Base-by-base conservation (phyloP, 1,140 invertebrate genomes). In the Orchesella cincta region DNA sequence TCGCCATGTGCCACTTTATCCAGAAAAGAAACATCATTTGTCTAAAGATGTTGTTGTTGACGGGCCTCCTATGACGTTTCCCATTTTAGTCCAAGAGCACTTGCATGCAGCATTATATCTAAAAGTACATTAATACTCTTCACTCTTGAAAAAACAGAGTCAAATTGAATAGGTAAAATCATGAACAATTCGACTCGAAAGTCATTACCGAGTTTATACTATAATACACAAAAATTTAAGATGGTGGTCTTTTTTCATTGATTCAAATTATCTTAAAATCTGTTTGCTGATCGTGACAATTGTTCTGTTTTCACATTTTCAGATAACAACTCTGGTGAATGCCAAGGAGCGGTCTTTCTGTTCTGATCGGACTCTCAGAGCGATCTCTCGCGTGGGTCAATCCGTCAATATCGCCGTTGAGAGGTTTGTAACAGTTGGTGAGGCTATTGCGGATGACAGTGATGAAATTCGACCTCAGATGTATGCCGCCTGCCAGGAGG, bases 371-470 rank as follows among this genome's bases (percentile, higher is more conserved):
- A 86, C 84, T 83, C 84, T 90, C 46, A 89, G 90, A 80, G 94
- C 95, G 18, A 91, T 98, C 78, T 92, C 95, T 73, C 90, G 94
- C 73, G 95, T 99, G 75, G 98, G 97, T 31, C 95, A 96, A 84
- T 93, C 95, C 18, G 94, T 99, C 39, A 96, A 96, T 86, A 89
- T 97, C 82, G 96, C 98, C 23, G 96, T 99, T 64, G 97, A 99
- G 85, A 89, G 97, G 78, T 99, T 99, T 88, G 96, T 98, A 74
- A 94, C 94, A 1, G 96, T 99, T 75, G 97, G 97, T 35, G 97
- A 99, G 87, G 95, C 96, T 78, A 98, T 99, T 84, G 97, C 96
- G 33, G 95, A 98, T 86, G 96, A 98, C 88, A 98, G 98, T 88
- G 91, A 93, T 18, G 97, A 99, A 86, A 96, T 99, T 81, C 93